These are phyloP conservation scores for Ypsolopha sequella DNA, from an alignment of 2,888 invertebrate species.

Conservation along the genomic window DNA sequence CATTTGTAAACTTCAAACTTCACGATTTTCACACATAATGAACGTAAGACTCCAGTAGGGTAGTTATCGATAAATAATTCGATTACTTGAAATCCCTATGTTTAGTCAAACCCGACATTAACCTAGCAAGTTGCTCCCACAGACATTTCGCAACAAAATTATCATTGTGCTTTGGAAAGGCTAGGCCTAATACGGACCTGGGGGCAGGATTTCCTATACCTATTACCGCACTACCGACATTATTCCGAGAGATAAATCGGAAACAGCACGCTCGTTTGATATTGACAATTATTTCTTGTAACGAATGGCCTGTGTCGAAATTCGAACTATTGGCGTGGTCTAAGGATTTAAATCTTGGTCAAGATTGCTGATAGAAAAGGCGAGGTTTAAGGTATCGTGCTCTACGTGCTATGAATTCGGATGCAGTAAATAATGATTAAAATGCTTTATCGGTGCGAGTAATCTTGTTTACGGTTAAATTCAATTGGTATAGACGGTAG, in stretches of 20 bases:
- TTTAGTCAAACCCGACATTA: neutral
- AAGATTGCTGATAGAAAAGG: conserved; percentile 28
- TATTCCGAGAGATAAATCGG: conserved; percentile 39
- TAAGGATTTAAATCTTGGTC: conserved; percentile 34
- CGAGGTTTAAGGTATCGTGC: conserved; percentile 18
- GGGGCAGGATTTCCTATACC: conserved; percentile 41
- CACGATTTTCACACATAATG: no score
- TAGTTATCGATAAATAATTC: no score
- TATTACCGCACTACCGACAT: conserved; percentile 16
- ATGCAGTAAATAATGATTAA: conserved; percentile 17
- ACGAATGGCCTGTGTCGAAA: conserved; percentile 41
- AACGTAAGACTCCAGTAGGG: no score
- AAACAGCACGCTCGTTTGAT: conserved; percentile 31
- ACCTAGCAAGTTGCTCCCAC: conserved; percentile 21
- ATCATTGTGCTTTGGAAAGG: conserved; percentile 54
- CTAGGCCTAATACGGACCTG: conserved; percentile 26
- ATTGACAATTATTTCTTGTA: conserved; percentile 52
- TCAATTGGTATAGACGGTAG: conserved; percentile 21
- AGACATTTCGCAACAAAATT: conserved; percentile 47
- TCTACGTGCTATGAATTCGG: conserved; percentile 14
- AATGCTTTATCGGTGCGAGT: conserved; percentile 14
- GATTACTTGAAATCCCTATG: no score
- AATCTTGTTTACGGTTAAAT: conserved; percentile 17
- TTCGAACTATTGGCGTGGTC: conserved; percentile 24
- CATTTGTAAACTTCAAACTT: no score